phyloP scores from a whole-genome alignment of 2,888 invertebrate species.

The Epinotia ramella region DNA sequence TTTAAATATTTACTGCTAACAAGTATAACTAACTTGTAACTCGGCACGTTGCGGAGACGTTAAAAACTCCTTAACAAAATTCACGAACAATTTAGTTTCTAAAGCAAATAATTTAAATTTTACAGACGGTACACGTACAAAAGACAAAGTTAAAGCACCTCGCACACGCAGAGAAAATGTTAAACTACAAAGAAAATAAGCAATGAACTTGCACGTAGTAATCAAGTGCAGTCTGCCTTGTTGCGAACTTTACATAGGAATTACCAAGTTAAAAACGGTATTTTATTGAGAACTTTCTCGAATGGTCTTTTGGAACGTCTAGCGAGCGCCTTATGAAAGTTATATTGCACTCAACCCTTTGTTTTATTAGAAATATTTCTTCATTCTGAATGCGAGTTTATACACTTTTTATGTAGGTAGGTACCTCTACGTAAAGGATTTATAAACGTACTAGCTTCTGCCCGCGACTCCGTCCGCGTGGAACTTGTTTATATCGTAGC shows the following conservation, averaged over 20 bases:
- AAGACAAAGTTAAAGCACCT: conserved; percentile 54
- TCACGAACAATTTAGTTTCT: conserved; percentile 36
- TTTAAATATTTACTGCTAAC: too few relatives aligned
- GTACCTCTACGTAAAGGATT: neutral
- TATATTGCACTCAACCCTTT: conserved; percentile 35
- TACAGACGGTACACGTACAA: conserved; percentile 46
- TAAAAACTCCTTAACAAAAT: conserved; percentile 34
- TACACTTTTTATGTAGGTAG: neutral
- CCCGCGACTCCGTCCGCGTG: too few relatives aligned
- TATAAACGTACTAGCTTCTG: neutral
- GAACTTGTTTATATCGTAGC: too few relatives aligned
- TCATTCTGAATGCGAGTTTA: neutral
- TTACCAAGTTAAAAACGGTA: conserved; percentile 66
- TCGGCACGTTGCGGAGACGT: neutral
- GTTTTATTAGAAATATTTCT: conserved; percentile 19
- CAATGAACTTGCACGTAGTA: conserved; percentile 64
- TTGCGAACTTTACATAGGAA: conserved; percentile 71
- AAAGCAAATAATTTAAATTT: conserved; percentile 43
- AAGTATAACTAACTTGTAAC: too few relatives aligned
- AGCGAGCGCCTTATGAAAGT: conserved; percentile 42
- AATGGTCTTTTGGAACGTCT: conserved; percentile 45
- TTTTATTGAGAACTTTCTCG: conserved; percentile 54
- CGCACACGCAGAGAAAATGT: conserved; percentile 71
- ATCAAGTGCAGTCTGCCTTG: conserved; percentile 65
- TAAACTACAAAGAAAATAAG: conserved; percentile 78